Base-by-base conservation (phyloP, 2,113 vertebrate species). In the Oryzias woworae region DNA sequence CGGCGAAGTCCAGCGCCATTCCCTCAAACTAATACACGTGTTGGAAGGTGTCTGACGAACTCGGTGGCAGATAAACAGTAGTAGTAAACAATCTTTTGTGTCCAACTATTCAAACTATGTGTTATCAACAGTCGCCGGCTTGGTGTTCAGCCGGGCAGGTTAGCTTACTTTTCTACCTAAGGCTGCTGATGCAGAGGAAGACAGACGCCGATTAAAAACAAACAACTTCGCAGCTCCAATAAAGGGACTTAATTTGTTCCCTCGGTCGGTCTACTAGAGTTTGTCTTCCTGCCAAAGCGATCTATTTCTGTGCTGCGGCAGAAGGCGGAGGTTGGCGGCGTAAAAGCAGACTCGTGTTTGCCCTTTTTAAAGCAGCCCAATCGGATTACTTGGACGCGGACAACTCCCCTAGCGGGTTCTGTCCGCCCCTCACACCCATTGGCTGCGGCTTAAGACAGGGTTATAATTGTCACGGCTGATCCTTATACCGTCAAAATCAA, bases 1-100 rank as follows among this genome's bases (percentile, higher is more conserved):
- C 91, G 63, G 79, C 89, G 69, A 91, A 92, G 79, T 92, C 91
- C 80, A 92, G 42, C 55, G 88, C 91, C 89, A 91, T 92, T 77
- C 83, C 88, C 77, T 61, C 51, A 50, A 20, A 57, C 64, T 20
- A 55, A 64, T 49, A 17, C 0, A 58, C 56, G 24, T 14, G 14
- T 13, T 16, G n/a, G n/a, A 54, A 49, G 55, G 2, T 53, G 59
- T 75, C 46, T 14, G 26, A 4, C 16, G 62, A 47, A 45, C 45
- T 41, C 31, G 23, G 12, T 14, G 36, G 16, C 13, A 60, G 53
- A 17, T 28, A 66, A 18, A 42, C 1, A 2, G 15, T 20, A 14
- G 22, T 53, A 7, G 48, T 22, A 31, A 41, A 24, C 18, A 4
- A 15, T 23, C 50, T 53, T 5, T 5, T 59, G 41, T 48, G 7